Percentiles rank a stretch among this genome's conserved stretches.
Evolutionary conservation across 30 jellyfish, hydroid and myxozoan species (phyloP).

Genomic region (Catostylus mosaicus): DNA sequence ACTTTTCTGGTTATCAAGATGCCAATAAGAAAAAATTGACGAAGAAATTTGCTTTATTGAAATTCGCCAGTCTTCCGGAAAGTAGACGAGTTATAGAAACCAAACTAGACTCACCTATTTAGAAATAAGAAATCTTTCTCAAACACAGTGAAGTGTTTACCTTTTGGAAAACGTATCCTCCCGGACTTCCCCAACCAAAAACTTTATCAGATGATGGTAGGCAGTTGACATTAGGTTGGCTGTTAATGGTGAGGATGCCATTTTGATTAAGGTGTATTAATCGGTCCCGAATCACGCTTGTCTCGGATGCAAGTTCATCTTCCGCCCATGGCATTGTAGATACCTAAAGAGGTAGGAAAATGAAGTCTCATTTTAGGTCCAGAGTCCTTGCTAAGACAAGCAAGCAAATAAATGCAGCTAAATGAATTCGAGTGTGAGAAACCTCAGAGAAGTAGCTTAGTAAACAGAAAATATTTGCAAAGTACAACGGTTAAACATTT

Average conservation of each 20-base stretch:
- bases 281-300: conserved; percentile 73
- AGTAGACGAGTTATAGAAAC: conserved; percentile 26
- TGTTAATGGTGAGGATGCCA: conserved; percentile 89
- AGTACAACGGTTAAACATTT: no score
- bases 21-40: no score
- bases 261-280: conserved; percentile 53
- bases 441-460: no score
- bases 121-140: conserved; percentile 23
- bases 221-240: conserved; percentile 91
- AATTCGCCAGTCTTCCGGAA: conserved; percentile 34
- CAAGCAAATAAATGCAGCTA: no score
- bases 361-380: no score
- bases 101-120: conserved; percentile 41
- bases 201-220: conserved; percentile 73
- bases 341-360: conserved; percentile 41
- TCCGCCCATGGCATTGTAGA: conserved; percentile 88
- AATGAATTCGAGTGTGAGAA: no score
- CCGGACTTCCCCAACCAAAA: conserved; percentile 98
- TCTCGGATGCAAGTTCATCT: conserved; percentile 86
- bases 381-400: no score
- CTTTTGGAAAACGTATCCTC: conserved; percentile 93
- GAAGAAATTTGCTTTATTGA: no score
- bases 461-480: no score
- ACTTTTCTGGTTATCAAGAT: no score
- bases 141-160: conserved; percentile 54